Conservation (phyloP, 2,113 vertebrate genomes). For the Tragelaphus scriptus region DNA sequence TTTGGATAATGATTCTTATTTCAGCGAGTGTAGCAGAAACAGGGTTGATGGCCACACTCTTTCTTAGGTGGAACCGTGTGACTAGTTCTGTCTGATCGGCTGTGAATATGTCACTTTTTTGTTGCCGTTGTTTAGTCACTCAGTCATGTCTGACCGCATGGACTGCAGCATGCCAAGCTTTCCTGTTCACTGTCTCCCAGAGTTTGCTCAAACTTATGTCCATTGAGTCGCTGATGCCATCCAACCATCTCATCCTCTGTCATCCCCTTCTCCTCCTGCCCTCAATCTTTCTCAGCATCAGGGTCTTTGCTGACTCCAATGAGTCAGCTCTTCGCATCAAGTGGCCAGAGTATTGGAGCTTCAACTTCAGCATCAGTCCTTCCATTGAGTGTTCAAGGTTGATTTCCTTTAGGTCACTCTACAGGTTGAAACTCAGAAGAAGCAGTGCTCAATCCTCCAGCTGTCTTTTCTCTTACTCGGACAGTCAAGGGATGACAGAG, state of each 20-base stretch:
- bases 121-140: neutral
- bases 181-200: neutral
- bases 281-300: neutral
- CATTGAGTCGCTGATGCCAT: neutral
- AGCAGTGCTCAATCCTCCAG: fast-evolving
- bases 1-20: neutral
- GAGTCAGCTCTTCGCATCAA: neutral
- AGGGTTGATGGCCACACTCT: too few species aligned
- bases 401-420: neutral
- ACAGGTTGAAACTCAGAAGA: neutral
- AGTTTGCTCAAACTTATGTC: neutral
- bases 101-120: neutral
- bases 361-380: neutral
- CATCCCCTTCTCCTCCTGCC: neutral
- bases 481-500: neutral
- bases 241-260: neutral
- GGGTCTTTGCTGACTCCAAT: neutral
- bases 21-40: neutral
- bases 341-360: neutral
- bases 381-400: neutral
- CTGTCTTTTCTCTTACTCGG: neutral
- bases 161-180: neutral
- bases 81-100: neutral
- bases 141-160: neutral
- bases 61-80: neutral